These are phyloP conservation scores for Rhabdophis nuchalis DNA, from an alignment of 2,797 vertebrate species.

Conservation along the genomic window DNA sequence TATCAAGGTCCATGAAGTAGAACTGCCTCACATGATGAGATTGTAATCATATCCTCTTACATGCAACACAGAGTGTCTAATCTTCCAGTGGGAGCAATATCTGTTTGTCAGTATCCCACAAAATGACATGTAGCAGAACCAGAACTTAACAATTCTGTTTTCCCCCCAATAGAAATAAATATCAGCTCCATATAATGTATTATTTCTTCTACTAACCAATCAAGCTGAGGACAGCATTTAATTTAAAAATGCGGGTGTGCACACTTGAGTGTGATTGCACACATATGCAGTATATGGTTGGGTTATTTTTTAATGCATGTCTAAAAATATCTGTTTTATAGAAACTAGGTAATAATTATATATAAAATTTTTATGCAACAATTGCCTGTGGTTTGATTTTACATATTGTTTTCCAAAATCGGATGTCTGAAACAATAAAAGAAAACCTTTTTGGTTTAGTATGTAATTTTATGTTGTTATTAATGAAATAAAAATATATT, in stretches of 20 bases:
- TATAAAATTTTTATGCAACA: neutral
- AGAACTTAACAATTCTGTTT: neutral
- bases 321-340: neutral
- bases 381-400: neutral
- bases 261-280: neutral
- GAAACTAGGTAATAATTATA: neutral
- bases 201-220: neutral
- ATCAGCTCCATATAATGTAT: neutral
- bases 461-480: neutral
- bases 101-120: neutral
- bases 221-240: neutral
- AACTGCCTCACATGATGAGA: neutral
- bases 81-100: neutral
- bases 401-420: neutral
- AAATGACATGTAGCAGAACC: neutral
- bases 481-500: neutral
- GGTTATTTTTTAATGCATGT: neutral
- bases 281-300: neutral
- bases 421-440: neutral
- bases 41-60: neutral
- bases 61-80: neutral
- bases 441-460: neutral
- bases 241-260: neutral
- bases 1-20: conserved; percentile 22
- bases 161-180: neutral